A percentile compares a stretch with the other conserved stretches of the same genome.
These are phyloP conservation scores for Eciton burchellii DNA, from an alignment of 1,140 invertebrate genomes.

Conservation along the genomic window DNA sequence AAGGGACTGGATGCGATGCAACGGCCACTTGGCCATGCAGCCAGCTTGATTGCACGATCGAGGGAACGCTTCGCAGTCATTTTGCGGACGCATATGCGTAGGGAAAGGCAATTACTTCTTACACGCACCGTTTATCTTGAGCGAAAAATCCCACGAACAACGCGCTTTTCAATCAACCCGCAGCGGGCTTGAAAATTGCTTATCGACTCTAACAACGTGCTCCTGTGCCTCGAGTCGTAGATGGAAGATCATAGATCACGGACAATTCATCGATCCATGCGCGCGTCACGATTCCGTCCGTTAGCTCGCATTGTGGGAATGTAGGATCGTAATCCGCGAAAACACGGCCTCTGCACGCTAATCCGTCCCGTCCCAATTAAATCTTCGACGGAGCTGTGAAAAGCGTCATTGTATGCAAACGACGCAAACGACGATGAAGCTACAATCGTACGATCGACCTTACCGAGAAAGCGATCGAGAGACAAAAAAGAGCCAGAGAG, in stretches of 20 bases:
- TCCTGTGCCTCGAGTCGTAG: constrained; percentile 26
- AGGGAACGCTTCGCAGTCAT: constrained; percentile 18
- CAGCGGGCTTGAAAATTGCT: constrained; percentile 47
- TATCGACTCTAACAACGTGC: constrained; percentile 48
- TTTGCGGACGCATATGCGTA: constrained; percentile 20
- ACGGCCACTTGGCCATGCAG: not conserved
- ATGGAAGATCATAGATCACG: constrained; percentile 44
- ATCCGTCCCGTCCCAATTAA: constrained; percentile 52
- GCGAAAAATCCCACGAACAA: constrained; percentile 41
- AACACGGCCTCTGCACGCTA: constrained; percentile 22
- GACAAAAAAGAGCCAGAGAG: constrained; percentile 20
- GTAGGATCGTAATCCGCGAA: constrained; percentile 28
- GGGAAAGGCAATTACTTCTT: constrained; percentile 36
- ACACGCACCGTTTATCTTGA: constrained; percentile 42
- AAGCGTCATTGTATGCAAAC: constrained; percentile 36
- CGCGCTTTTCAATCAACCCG: constrained; percentile 43
- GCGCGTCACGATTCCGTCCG: not conserved
- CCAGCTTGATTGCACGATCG: not conserved
- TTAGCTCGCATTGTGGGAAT: constrained; percentile 44
- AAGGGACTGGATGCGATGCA: not conserved
- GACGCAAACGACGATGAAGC: constrained; percentile 30
- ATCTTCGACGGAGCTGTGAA: constrained; percentile 17
- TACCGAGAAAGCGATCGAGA: constrained; percentile 50
- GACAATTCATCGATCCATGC: constrained; percentile 34
- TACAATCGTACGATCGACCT: constrained; percentile 1